Evolutionary conservation across 1,140 invertebrate species (phyloP).

Genomic region (Lutraria rhynchaena): DNA sequence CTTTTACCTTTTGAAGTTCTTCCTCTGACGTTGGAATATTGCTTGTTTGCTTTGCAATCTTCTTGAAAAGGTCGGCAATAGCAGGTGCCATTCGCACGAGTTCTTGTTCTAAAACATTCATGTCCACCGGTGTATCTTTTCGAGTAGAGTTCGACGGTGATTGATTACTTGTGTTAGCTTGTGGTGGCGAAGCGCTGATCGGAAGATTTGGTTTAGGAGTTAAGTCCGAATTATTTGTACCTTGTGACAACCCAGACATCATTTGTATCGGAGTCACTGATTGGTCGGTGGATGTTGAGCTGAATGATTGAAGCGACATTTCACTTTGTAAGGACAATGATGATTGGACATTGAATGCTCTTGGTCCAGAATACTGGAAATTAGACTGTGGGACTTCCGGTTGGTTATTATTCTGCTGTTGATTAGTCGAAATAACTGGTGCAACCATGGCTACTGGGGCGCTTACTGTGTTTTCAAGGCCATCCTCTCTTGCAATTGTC

Average conservation of each 20-base stretch:
- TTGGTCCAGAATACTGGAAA: background rate
- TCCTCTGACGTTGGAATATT: conserved; percentile 43
- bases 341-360: conserved; percentile 26
- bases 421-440: background rate
- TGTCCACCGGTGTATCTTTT: conserved; percentile 43
- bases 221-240: too few relatives aligned
- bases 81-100: conserved; percentile 54
- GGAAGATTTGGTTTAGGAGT: too few relatives aligned
- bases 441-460: conserved; percentile 49
- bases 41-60: conserved; percentile 51
- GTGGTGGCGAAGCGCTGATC: too few relatives aligned
- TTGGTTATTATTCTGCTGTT: background rate
- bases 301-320: conserved; percentile 43
- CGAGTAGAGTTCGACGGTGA: too few relatives aligned
- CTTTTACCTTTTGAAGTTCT: conserved; percentile 64
- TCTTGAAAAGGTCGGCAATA: conserved; percentile 58
- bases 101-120: conserved; percentile 54
- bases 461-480: background rate
- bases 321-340: conserved; percentile 9
- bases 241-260: background rate
- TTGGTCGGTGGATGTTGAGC: conserved; percentile 17
- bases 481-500: conserved; percentile 7
- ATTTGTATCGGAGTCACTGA: background rate
- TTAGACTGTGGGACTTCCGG: background rate
- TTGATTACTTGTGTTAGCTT: too few relatives aligned